These are phyloP conservation scores for Dasypolia templi DNA, from an alignment of 2,888 invertebrate genomes.

Conservation along the genomic window DNA sequence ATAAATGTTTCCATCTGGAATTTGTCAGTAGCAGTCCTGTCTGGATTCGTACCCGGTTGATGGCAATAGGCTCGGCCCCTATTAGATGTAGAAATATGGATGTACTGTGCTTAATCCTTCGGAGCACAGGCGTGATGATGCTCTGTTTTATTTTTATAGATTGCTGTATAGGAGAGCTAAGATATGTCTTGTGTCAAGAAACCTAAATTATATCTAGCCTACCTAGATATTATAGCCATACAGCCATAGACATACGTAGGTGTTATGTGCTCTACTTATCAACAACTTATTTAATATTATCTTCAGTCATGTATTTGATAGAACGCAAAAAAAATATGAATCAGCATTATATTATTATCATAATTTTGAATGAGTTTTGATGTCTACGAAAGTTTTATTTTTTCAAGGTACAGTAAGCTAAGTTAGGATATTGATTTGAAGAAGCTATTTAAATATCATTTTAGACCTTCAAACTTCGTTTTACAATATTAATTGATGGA, in stretches of 20 bases:
- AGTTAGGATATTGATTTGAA: not conserved
- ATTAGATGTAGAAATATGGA: too few relatives aligned
- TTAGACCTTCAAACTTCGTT: not conserved
- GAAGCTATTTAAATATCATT: not conserved
- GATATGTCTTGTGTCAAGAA: too few relatives aligned
- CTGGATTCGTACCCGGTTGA: too few relatives aligned
- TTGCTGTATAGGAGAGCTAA: too few relatives aligned
- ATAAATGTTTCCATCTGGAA: too few relatives aligned
- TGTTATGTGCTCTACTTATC: slow-evolving; percentile 32
- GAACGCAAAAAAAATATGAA: slow-evolving; percentile 22
- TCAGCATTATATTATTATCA: slow-evolving; percentile 13
- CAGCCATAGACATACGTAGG: too few relatives aligned
- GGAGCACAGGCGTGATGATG: too few relatives aligned
- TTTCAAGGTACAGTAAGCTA: not conserved
- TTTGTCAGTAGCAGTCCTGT: too few relatives aligned
- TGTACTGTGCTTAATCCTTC: not conserved
- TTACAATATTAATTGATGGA: not conserved
- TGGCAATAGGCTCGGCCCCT: too few relatives aligned
- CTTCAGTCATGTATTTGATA: slow-evolving; percentile 29
- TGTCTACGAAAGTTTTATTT: not conserved
- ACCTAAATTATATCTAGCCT: too few relatives aligned
- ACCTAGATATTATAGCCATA: not conserved
- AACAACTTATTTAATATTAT: slow-evolving; percentile 8
- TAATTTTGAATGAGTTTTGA: not conserved
- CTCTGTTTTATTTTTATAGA: too few relatives aligned